phyloP scores from a whole-genome alignment of 2,888 invertebrate species.

The Acronicta alni region DNA sequence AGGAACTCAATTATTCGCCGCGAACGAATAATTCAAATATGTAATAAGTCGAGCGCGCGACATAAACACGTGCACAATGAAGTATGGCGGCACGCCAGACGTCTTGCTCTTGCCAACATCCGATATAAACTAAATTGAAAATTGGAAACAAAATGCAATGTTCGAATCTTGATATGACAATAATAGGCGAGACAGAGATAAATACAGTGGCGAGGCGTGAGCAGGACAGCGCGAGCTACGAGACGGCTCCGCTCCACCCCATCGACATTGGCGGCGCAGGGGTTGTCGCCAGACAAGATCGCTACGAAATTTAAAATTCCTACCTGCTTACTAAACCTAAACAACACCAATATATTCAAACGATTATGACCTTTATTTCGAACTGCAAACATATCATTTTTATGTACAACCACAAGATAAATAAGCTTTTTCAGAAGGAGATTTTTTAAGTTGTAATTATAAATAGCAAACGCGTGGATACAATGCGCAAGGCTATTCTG shows the following conservation, averaged over 20 bases:
- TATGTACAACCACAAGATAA: constrained; percentile 46
- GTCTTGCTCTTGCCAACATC: constrained; percentile 86
- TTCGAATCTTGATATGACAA: constrained; percentile 88
- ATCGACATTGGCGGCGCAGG: constrained; percentile 81
- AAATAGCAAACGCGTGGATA: constrained; percentile 86
- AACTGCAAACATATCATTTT: constrained; percentile 58
- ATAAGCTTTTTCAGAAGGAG: constrained; percentile 68
- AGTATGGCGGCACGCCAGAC: constrained; percentile 82
- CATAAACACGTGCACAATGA: constrained; percentile 78
- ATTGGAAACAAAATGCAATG: constrained; percentile 89
- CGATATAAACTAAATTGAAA: constrained; percentile 89
- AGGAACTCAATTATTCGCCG: constrained; percentile 56
- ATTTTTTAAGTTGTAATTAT: constrained; percentile 83
- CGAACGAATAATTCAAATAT: constrained; percentile 64
- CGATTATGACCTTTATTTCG: constrained; percentile 73
- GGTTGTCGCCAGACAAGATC: constrained; percentile 87
- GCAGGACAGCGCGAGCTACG: constrained; percentile 69
- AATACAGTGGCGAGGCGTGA: constrained; percentile 65
- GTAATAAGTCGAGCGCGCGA: constrained; percentile 65
- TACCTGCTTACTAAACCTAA: constrained; percentile 77
- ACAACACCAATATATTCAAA: constrained; percentile 60
- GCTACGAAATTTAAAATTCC: constrained; percentile 82
- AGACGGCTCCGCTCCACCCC: constrained; percentile 86
- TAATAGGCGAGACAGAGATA: constrained; percentile 87
- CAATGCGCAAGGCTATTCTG: constrained; percentile 84